These are phyloP conservation scores for Rhincodon typus DNA, from an alignment of 2,797 vertebrate species.

Conservation along the genomic window DNA sequence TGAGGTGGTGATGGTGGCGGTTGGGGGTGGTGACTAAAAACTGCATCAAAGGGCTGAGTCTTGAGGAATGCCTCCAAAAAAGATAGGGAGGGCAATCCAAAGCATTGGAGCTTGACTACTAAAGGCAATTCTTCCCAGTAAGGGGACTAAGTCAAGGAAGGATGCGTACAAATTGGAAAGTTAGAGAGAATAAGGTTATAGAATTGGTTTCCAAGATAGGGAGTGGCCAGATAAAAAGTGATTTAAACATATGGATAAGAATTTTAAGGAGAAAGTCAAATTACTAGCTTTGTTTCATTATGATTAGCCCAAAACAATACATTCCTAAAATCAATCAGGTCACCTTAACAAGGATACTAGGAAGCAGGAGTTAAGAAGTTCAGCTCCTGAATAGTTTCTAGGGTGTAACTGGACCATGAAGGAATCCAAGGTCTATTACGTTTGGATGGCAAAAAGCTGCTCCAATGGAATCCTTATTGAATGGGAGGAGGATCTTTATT, in stretches of 20 bases:
- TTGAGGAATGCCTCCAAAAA: not conserved
- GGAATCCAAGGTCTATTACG: not conserved
- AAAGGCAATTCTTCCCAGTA: not conserved
- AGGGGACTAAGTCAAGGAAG: not conserved
- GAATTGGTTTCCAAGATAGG: not conserved
- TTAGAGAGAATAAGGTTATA: not conserved
- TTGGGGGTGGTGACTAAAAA: not conserved
- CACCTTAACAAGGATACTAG: not conserved
- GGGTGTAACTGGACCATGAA: not conserved
- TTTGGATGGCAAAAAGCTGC: not conserved
- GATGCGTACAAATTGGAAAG: not conserved
- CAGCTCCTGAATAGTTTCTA: not conserved
- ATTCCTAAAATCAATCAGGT: not conserved
- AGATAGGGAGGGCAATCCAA: not conserved
- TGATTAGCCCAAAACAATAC: not conserved
- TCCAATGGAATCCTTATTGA: not conserved
- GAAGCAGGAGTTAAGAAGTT: not conserved
- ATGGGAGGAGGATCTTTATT: not conserved
- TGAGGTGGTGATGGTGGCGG: not conserved
- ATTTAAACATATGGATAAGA: not conserved
- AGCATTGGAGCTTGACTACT: not conserved
- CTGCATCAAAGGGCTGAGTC: not conserved
- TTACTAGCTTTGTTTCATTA: not conserved
- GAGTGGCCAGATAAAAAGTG: not conserved
- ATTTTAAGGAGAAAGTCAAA: not conserved